Evolutionary conservation across 2,797 vertebrate species (phyloP), one percentile per base, ranked within the genome.

Genomic region (Tachyglossus aculeatus): DNA sequence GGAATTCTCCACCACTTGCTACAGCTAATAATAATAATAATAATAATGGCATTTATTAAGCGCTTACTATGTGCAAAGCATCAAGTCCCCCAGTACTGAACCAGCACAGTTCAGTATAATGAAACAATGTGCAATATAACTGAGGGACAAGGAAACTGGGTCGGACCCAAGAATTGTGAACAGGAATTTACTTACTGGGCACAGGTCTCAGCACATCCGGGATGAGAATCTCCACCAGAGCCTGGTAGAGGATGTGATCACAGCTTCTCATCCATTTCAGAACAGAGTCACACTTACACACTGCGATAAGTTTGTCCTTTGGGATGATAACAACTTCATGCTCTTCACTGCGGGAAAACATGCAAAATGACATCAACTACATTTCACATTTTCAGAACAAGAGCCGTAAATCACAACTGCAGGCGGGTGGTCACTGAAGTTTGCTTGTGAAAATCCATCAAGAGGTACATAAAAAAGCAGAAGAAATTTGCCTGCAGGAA

Each of bases 191-290:
- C 97, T 96, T 79, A 99, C 97, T 97, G 83, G 98, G 98, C 57
- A 99, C 97, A 0, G 98, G 98, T 19, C 97, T 94, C 71, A 99
- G 93, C 52, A 99, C 98, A 0, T 99, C 96, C 0, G 98, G 98
- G 85, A 99, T 98, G 45, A 99, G 96, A 74, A 97, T 95, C 89
- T 99, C 97, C 78, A 99, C 97, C 78, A 99, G 91, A 0, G 98
- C 95, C 92, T 99, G 98, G 93, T 98, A 99, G 45, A 99, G 90
- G 91, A 99, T 95, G 90, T 99, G 97, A 82, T 99, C 98, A 3
- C 98, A 99, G 93, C 91, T 95, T 71, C 96, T 93, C 98, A 99
- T 98, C 98, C 98, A 99, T 40, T 94, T 86, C 78, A 96, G 93
- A 67, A 99, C 78, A 0, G 97, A 95, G 70, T 98, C 96, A 0